Evolutionary conservation across 2,113 vertebrate genomes (phyloP).

Genomic region (Paraplagusia blochii): DNA sequence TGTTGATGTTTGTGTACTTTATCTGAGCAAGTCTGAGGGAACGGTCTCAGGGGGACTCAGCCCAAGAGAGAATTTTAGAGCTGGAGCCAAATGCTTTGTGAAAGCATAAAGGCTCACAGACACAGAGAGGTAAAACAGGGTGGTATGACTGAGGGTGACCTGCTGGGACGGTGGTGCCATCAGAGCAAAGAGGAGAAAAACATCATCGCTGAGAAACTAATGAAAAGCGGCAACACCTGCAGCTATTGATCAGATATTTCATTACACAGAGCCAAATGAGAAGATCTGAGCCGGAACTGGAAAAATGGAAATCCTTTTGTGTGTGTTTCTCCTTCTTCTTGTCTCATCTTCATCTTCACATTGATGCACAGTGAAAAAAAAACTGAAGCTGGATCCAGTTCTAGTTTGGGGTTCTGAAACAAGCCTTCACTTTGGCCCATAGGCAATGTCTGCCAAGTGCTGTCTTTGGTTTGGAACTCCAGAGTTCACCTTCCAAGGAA

Average conservation of each 20-base stretch:
- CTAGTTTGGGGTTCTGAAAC: too few relatives aligned
- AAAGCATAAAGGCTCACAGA: background rate
- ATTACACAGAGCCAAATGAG: conserved; percentile 17
- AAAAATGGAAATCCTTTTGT: conserved; percentile 12
- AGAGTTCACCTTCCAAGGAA: too few relatives aligned
- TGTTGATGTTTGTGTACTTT: too few relatives aligned
- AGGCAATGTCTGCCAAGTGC: too few relatives aligned
- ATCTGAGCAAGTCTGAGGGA: background rate
- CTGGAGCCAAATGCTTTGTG: background rate
- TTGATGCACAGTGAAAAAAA: conserved; percentile 28
- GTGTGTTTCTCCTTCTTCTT: conserved; percentile 4
- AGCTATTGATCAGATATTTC: conserved; percentile 35
- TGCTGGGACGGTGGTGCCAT: background rate
- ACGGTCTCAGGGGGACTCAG: background rate
- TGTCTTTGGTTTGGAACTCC: too few relatives aligned
- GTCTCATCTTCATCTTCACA: too few relatives aligned
- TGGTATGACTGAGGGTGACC: conserved; percentile 1
- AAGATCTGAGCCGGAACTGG: conserved; percentile 10
- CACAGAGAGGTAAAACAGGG: conserved; percentile 6
- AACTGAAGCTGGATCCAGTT: background rate
- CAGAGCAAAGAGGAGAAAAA: background rate
- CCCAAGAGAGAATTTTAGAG: background rate
- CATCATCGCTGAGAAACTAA: conserved; percentile 5
- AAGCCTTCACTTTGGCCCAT: too few relatives aligned
- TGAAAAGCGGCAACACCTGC: conserved; percentile 23